Base-by-base conservation (phyloP, 2,113 vertebrate species). In the Typhlomys cinereus region DNA sequence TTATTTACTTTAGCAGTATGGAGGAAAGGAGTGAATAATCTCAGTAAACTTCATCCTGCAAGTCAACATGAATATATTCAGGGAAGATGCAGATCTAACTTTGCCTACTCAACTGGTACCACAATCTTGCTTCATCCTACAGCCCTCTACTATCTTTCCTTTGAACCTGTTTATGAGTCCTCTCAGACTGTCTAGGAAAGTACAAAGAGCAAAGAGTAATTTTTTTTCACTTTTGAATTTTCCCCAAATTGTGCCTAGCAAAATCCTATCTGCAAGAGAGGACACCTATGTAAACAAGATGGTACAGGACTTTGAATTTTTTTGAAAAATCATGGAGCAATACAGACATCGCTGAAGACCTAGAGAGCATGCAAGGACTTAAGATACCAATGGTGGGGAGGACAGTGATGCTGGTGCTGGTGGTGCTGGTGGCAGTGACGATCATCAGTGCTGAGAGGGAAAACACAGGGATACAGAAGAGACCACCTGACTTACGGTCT, bases 191-290 rank as follows among this genome's bases (percentile, higher is more conserved):
- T 64, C 18, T 64, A 57, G 46, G 52, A 78, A 88, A 90, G 10
- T 31, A 31, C 36, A 7, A 85, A 71, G 25, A 61, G 6, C 21
- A 21, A 5, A 23, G 17, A 86, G 13, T 66, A n/a, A 41, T 78
- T 87, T 66, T 87, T 67, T 80, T 69, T 89, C 59, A 67, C 52
- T 34, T 80, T 84, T 73, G 41, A 75, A 57, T 54, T 88, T 59
- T 82, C 41, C 41, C 79, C n/a, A 71, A 66, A 70, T 41, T 50
- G 61, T 67, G 27, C 36, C 34, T 54, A 48, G 13, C 50, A 64
- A 93, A 90, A 76, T 48, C 85, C 85, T 57, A 0, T 25, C 23
- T 31, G 20, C 15, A 13, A 27, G 17, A 92, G 36, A 88, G 1
- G 89, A 12, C 34, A 80, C 48, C 39, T 31, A 85, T 25, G 94